Base-by-base conservation (phyloP, 1,140 invertebrate species). In the Dinothrombium tinctorium region DNA sequence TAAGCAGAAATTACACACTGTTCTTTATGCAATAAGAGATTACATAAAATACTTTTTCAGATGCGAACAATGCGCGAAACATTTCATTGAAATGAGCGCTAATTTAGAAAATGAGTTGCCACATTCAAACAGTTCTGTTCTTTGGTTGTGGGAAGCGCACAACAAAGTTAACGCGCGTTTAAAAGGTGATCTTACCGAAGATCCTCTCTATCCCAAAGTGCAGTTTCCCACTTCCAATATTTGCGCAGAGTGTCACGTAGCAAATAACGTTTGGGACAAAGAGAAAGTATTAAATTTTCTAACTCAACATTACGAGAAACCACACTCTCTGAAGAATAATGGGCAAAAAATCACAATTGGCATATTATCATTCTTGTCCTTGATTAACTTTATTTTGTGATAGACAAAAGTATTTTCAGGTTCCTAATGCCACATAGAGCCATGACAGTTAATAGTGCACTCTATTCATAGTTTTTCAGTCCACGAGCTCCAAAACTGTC, bases 131-230 rank as follows among this genome's bases (percentile, higher is more conserved):
- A 74, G 82, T 31, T 69, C 73, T 14, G 69, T 92, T 1, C 51
- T 94, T 5, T 98, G 87, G 84, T 58, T 96, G 4, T 98, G 92
- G 92, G 65, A 65, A 40, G 76, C 82, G 2, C 89, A 96, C 53
- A 96, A 96, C 59, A 70, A 74, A 56, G 86, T 86, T 0, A 98
- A 96, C 32, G 62, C 73, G 47, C 68, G 89, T 46, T 58, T 96
- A 12, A 65, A 74, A 21, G 77, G 80, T 0, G 81, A 92, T 56
- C 8, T 8, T n/a, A 84, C 80, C 8, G 86, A 94, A 58, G 90
- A 96, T 63, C 82, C 86, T 0, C 50, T 66, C 40, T 71, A 76
- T 58, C 82, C 74, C 1, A 96, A 98, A 60, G 65, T 76, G 25
- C 76, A 84, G 53, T 98, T 89, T 59, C 92, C 92, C 1, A 61